Conservation (phyloP, 1,140 invertebrate species). For the Drosophila ambigua region DNA sequence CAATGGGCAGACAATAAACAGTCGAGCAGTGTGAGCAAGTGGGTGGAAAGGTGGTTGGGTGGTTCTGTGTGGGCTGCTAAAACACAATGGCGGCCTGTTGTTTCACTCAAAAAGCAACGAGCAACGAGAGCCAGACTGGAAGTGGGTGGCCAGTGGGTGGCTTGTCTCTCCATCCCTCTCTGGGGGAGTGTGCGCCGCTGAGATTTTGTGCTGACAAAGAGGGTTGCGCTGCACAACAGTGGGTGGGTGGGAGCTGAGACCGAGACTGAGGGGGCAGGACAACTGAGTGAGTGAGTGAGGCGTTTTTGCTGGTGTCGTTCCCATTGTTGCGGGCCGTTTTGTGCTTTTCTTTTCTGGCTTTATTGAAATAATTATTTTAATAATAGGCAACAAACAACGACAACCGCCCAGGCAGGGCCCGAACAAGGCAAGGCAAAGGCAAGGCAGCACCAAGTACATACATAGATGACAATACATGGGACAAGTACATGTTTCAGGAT, state of each 20-base stretch:
- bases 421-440: constrained; percentile 25
- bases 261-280: background rate
- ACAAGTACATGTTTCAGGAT: constrained; percentile 20
- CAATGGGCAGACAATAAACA: constrained; percentile 78
- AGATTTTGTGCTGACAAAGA: constrained; percentile 77
- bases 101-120: constrained; percentile 75
- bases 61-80: constrained; percentile 20
- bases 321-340: constrained; percentile 72
- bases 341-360: constrained; percentile 80
- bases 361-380: constrained; percentile 84
- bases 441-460: constrained; percentile 38
- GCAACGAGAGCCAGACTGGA: constrained; percentile 62
- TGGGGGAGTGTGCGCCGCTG: constrained; percentile 42
- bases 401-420: constrained; percentile 34
- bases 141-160: constrained; percentile 42
- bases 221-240: constrained; percentile 50
- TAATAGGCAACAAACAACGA: constrained; percentile 80
- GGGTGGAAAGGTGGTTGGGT: background rate
- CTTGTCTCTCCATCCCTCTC: constrained; percentile 2
- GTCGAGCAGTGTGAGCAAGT: constrained; percentile 9
- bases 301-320: constrained; percentile 21
- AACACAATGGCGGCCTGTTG: constrained; percentile 78
- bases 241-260: constrained; percentile 5
- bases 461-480: constrained; percentile 38
- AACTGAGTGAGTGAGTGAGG: too few relatives aligned